Conservation (phyloP, 2,113 vertebrate species). For the Zosterops japonicus region DNA sequence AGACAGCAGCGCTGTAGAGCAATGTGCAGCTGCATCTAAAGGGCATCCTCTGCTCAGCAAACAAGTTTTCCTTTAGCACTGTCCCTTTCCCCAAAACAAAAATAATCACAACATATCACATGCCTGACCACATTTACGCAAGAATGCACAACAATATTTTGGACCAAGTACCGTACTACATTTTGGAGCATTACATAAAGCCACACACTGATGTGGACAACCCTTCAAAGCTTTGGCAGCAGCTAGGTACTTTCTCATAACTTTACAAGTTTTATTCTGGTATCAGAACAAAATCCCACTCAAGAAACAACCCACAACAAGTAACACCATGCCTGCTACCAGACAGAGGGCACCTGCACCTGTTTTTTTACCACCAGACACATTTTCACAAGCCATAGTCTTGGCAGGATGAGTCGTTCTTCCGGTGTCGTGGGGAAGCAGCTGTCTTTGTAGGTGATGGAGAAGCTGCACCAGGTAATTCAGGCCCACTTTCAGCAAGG, state of each 20-base stretch:
- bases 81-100: not conserved
- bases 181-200: slow-evolving; percentile 9
- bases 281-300: not conserved
- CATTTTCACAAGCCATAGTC: slow-evolving; percentile 83
- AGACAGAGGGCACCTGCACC: slow-evolving; percentile 2
- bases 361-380: not conserved
- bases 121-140: slow-evolving; percentile 37
- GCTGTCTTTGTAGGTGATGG: slow-evolving; percentile 89
- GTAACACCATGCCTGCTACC: not conserved
- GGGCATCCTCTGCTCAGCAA: not conserved
- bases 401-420: slow-evolving; percentile 80
- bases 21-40: not conserved
- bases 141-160: slow-evolving; percentile 49
- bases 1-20: not conserved
- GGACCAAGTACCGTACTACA: slow-evolving; percentile 19
- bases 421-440: slow-evolving; percentile 89
- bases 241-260: not conserved
- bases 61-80: not conserved
- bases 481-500: slow-evolving; percentile 84
- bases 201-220: not conserved
- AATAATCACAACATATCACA: slow-evolving; percentile 39
- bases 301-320: not conserved
- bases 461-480: slow-evolving; percentile 85
- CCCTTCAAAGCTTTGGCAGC: slow-evolving; percentile 21
- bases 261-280: slow-evolving; percentile 8